A percentile compares a stretch with the other conserved stretches of the same genome.
Conservation (phyloP, 2,797 vertebrate species). For the Enteromius trimaculatus region DNA sequence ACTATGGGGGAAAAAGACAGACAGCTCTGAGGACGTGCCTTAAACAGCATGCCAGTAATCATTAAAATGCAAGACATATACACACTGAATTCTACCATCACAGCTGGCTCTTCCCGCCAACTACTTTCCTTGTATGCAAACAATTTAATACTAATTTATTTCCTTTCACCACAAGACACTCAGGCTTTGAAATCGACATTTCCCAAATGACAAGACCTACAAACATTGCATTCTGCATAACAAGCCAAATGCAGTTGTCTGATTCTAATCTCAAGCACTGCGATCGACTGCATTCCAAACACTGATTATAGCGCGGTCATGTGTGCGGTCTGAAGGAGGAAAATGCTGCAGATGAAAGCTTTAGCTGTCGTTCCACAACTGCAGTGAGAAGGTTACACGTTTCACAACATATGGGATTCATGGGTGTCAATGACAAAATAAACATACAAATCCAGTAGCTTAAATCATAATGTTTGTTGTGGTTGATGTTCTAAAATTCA, state of each 20-base stretch:
- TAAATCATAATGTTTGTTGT: slow-evolving; percentile 23
- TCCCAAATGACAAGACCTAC: slow-evolving; percentile 42
- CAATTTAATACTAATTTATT: slow-evolving; percentile 49
- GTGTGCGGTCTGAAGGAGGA: slow-evolving; percentile 23
- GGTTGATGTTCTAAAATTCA: neutral
- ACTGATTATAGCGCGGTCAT: slow-evolving; percentile 52
- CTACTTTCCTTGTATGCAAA: slow-evolving; percentile 31
- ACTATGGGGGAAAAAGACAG: neutral
- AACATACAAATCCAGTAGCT: neutral
- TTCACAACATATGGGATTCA: slow-evolving; percentile 13
- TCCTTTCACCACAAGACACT: slow-evolving; percentile 41
- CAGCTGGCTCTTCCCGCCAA: slow-evolving; percentile 22
- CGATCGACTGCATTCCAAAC: slow-evolving; percentile 44
- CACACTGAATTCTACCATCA: slow-evolving; percentile 5
- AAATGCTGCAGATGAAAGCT: slow-evolving; percentile 36
- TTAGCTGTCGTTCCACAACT: slow-evolving; percentile 27
- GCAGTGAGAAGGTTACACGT: slow-evolving; percentile 36
- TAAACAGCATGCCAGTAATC: neutral
- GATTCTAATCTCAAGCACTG: slow-evolving; percentile 40
- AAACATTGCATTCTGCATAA: slow-evolving; percentile 35
- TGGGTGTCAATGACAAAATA: slow-evolving; percentile 2
- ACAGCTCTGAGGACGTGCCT: neutral
- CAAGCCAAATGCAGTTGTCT: slow-evolving; percentile 43
- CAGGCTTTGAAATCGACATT: slow-evolving; percentile 43
- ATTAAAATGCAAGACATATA: slow-evolving; percentile 25